Percentiles rank a stretch among this genome's conserved stretches.
These are phyloP conservation scores for Pyxicephalus adspersus DNA, from an alignment of 2,113 vertebrate species.

Conservation along the genomic window DNA sequence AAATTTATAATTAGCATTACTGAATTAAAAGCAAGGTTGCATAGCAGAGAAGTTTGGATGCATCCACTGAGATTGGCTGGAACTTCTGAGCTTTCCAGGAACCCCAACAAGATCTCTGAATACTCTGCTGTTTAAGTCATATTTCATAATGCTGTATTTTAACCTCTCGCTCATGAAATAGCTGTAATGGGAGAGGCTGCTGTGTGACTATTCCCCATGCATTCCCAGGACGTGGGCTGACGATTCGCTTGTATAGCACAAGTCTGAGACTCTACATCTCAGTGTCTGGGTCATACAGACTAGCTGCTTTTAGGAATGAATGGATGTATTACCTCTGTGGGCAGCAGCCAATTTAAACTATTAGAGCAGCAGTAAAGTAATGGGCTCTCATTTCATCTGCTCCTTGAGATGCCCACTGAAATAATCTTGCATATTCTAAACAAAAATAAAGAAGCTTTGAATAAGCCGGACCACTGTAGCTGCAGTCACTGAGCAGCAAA, in stretches of 20 bases:
- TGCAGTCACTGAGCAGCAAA: too few species aligned
- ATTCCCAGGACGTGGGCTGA: slow-evolving; percentile 1
- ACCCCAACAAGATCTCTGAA: background rate
- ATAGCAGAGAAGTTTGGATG: slow-evolving; percentile 53
- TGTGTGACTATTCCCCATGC: background rate
- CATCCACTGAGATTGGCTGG: background rate
- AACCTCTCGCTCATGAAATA: slow-evolving; percentile 27
- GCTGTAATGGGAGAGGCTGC: slow-evolving; percentile 27
- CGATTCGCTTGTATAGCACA: background rate
- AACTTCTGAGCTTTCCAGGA: slow-evolving; percentile 13
- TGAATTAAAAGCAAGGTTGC: slow-evolving; percentile 69
- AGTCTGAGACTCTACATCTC: too few species aligned
- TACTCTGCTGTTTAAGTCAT: slow-evolving; percentile 1
- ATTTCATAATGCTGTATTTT: slow-evolving; percentile 20
- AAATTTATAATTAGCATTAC: slow-evolving; percentile 65
- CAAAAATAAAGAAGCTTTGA: too few species aligned
- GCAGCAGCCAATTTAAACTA: too few species aligned
- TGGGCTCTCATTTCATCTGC: too few species aligned
- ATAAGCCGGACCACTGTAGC: too few species aligned
- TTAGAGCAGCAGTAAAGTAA: too few species aligned
- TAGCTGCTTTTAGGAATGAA: too few species aligned
- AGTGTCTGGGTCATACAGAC: too few species aligned
- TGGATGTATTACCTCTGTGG: too few species aligned
- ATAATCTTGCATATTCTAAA: too few species aligned
- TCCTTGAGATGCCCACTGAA: too few species aligned